Percentiles rank a stretch among this genome's conserved stretches.
Conservation (phyloP, 2,888 invertebrate genomes). For the Dryocosmus kuriphilus region DNA sequence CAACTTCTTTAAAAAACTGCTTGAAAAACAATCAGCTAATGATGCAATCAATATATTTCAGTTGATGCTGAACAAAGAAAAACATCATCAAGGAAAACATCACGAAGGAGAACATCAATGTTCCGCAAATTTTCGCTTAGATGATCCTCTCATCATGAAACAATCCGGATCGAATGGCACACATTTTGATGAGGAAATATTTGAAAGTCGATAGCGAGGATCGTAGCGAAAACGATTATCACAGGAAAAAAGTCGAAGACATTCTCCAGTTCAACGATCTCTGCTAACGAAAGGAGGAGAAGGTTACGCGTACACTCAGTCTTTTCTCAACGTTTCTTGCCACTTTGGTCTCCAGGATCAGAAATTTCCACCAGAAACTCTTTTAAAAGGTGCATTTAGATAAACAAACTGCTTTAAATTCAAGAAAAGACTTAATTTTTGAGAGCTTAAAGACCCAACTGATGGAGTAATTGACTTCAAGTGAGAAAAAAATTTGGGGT, state of each 20-base stretch:
- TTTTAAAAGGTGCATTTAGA: too few species aligned
- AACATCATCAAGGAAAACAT: too few species aligned
- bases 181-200: not conserved
- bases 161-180: not conserved
- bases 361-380: too few species aligned
- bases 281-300: not conserved
- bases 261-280: not conserved
- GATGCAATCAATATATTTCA: not conserved
- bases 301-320: too few species aligned
- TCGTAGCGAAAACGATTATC: constrained; percentile 17
- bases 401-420: too few species aligned
- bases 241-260: not conserved
- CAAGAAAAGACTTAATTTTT: too few species aligned
- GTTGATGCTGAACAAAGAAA: not conserved
- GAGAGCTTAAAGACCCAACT: too few species aligned
- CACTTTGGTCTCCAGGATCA: too few species aligned
- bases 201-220: constrained; percentile 38
- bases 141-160: not conserved
- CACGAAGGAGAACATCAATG: not conserved
- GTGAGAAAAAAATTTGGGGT: too few species aligned
- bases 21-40: not conserved
- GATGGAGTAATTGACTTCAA: too few species aligned
- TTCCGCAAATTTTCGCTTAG: not conserved
- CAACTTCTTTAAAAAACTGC: not conserved
- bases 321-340: too few species aligned